Evolutionary conservation across 2,888 invertebrate genomes (phyloP).

Genomic region (Caradrina kadenii): DNA sequence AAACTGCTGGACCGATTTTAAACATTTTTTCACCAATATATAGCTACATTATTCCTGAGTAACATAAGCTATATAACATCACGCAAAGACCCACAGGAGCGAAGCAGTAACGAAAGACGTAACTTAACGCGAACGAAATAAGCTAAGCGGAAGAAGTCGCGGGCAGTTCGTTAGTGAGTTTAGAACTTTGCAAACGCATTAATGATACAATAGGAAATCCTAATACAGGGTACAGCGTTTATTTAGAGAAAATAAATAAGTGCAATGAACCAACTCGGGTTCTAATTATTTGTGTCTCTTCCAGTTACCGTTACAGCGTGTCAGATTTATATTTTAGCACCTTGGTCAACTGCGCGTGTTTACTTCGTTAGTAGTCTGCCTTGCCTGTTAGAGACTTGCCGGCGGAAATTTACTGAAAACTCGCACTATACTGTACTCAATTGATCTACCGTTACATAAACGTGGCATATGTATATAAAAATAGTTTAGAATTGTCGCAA

Average conservation of each 20-base stretch:
- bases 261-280: conserved; percentile 14
- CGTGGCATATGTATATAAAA: not conserved
- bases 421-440: not conserved
- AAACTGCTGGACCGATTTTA: too few relatives aligned
- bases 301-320: conserved; percentile 44
- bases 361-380: conserved; percentile 65
- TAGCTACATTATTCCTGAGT: too few relatives aligned
- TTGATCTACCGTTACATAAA: not conserved
- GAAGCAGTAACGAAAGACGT: too few relatives aligned
- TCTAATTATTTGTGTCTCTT: conserved; percentile 35
- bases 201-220: not conserved
- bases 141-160: too few relatives aligned
- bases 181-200: too few relatives aligned
- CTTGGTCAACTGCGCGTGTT: conserved; percentile 58
- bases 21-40: too few relatives aligned
- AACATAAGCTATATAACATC: too few relatives aligned
- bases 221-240: too few relatives aligned
- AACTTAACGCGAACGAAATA: too few relatives aligned
- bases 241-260: not conserved
- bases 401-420: conserved; percentile 41
- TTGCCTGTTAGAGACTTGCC: conserved; percentile 33
- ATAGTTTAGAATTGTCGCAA: too few relatives aligned
- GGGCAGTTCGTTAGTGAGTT: too few relatives aligned
- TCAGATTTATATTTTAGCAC: conserved; percentile 63
- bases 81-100: too few relatives aligned